Evolutionary conservation across 2,888 invertebrate species (phyloP).

Genomic region (Eupithecia exiguata): DNA sequence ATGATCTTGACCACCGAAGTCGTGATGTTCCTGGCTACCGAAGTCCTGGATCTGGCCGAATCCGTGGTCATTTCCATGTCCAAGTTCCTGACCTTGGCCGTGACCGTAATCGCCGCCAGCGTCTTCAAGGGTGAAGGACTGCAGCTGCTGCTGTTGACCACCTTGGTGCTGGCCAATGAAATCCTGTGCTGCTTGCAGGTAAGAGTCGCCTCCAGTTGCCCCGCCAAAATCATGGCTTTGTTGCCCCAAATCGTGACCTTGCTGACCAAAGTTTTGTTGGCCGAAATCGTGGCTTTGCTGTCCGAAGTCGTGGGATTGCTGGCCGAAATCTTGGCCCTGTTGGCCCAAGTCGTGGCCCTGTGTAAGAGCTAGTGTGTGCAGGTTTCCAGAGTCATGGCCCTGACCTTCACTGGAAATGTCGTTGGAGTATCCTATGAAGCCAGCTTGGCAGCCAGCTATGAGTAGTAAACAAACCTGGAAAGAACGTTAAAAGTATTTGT

Average conservation of each 20-base stretch:
- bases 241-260: constrained; percentile 47
- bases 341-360: constrained; percentile 45
- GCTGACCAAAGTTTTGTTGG: constrained; percentile 40
- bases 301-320: constrained; percentile 41
- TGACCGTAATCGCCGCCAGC: constrained; percentile 42
- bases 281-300: constrained; percentile 30
- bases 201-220: constrained; percentile 66
- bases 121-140: constrained; percentile 44
- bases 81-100: constrained; percentile 33
- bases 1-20: constrained; percentile 39
- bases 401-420: constrained; percentile 57
- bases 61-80: constrained; percentile 31
- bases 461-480: constrained; percentile 74
- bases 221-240: constrained; percentile 29
- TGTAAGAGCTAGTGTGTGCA: constrained; percentile 47
- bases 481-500: constrained; percentile 11
- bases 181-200: constrained; percentile 73
- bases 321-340: constrained; percentile 35
- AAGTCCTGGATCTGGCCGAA: constrained; percentile 46
- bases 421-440: constrained; percentile 59
- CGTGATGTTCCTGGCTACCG: constrained; percentile 35
- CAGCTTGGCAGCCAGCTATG: constrained; percentile 75
- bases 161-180: constrained; percentile 51
- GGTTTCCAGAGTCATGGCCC: constrained; percentile 55
- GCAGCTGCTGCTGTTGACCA: constrained; percentile 43